Evolutionary conservation across 2,113 vertebrate genomes (phyloP), one percentile per base, ranked within the genome.

Genomic region (Ploceus nigricollis): DNA sequence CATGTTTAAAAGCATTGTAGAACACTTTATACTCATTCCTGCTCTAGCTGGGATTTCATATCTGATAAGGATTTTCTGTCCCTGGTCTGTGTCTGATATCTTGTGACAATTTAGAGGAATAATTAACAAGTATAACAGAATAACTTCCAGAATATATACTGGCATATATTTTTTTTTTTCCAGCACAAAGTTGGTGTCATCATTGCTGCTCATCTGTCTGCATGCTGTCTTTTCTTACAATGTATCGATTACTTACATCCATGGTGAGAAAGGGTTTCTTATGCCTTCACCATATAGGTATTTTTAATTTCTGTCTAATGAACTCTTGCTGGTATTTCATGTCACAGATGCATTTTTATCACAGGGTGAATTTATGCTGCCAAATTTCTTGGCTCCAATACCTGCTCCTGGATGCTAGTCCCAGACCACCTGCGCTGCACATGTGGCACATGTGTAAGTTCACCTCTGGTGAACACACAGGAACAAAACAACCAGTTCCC

Each of bases 391-490:
- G 47, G 24, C 21, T 83, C 53, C 63, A 60, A 9, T 33, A 42
- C 21, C 54, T 54, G 33, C 39, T 79, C 21, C 80, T 45, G 35
- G n/a, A 73, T 80, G 50, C 51, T 28, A 13, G 18, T 66, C 58
- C 72, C 83, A 82, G 44, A 51, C 37, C 21, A 48, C 56, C 45
- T 80, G 68, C 3, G 0, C 40, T 31, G 22, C 45, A 65, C 37
- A 6, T 4, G 13, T 2, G 33, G 31, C 30, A 45, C 57, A 7
- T 1, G 21, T 24, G 14, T 2, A 0, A 48, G 28, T 45, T 78
- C 56, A 28, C 35, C 58, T 71, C 44, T 1, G 2, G 27, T 28
- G 44, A 90, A 54, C 39, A 79, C 73, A 54, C 2, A 1, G 28
- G 28, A 76, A n/a, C 10, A 60, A 40, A 92, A 22, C 33, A 37